Conservation (phyloP, 2,113 vertebrate species). For the Eulemur macaco region DNA sequence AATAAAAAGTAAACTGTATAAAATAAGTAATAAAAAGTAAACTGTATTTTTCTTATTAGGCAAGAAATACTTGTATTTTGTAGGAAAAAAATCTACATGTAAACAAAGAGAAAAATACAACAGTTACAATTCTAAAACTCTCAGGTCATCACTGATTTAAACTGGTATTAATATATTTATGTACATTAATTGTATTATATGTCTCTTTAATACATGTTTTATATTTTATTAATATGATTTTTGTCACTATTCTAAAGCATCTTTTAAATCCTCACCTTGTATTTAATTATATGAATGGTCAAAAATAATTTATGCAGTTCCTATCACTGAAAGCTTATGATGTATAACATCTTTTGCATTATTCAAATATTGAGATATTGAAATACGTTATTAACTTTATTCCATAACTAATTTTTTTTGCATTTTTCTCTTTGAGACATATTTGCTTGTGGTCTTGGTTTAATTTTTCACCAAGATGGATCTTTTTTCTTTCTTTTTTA, state of each 20-base stretch:
- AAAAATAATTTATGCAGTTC: neutral
- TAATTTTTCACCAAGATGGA: neutral
- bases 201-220: neutral
- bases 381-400: neutral
- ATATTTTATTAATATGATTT: neutral
- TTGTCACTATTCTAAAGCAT: neutral
- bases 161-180: neutral
- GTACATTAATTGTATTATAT: neutral
- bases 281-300: neutral
- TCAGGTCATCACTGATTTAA: neutral
- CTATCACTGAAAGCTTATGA: neutral
- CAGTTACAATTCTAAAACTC: neutral
- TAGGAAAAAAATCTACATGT: neutral
- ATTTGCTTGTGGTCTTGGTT: neutral
- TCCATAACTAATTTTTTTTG: neutral
- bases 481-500: neutral
- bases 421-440: neutral
- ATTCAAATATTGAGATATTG: neutral
- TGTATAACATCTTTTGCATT: neutral
- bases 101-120: neutral
- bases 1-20: neutral
- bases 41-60: neutral
- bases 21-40: neutral
- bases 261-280: neutral
- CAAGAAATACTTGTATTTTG: neutral